phyloP scores from a whole-genome alignment of 2,113 vertebrate species.

The Hepsetus odoe region DNA sequence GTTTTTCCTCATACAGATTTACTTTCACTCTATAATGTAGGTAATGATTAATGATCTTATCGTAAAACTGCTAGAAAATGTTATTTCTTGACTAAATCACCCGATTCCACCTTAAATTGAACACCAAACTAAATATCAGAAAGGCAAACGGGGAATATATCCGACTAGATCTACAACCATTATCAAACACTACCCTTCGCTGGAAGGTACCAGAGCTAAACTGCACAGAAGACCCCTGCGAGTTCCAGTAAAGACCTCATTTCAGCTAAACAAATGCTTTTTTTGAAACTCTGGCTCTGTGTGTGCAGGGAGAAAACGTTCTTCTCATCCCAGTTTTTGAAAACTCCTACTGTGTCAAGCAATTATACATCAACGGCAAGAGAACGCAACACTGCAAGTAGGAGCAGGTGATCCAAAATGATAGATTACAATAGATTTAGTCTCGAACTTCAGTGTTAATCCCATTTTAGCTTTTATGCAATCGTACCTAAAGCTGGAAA shows the following conservation, averaged over 20 bases:
- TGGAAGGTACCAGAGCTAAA: background rate
- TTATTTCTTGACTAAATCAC: background rate
- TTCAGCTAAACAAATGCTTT: background rate
- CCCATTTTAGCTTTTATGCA: too few relatives aligned
- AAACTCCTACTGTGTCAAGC: background rate
- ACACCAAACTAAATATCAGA: background rate
- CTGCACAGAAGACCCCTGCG: background rate
- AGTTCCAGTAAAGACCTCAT: background rate
- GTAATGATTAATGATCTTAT: background rate
- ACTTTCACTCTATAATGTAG: background rate
- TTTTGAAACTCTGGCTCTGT: background rate
- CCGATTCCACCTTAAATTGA: background rate
- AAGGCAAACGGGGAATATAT: background rate
- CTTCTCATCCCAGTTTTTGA: background rate
- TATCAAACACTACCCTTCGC: background rate
- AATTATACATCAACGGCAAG: too few relatives aligned
- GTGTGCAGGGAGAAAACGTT: background rate
- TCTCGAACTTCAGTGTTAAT: too few relatives aligned
- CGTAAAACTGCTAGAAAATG: background rate
- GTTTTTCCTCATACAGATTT: background rate
- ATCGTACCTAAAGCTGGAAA: too few relatives aligned
- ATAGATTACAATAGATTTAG: too few relatives aligned
- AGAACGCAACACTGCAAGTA: too few relatives aligned
- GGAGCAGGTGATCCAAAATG: too few relatives aligned
- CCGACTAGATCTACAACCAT: background rate